Evolutionary conservation across 2,797 vertebrate genomes (phyloP).

Genomic region (Cottoperca gobio): DNA sequence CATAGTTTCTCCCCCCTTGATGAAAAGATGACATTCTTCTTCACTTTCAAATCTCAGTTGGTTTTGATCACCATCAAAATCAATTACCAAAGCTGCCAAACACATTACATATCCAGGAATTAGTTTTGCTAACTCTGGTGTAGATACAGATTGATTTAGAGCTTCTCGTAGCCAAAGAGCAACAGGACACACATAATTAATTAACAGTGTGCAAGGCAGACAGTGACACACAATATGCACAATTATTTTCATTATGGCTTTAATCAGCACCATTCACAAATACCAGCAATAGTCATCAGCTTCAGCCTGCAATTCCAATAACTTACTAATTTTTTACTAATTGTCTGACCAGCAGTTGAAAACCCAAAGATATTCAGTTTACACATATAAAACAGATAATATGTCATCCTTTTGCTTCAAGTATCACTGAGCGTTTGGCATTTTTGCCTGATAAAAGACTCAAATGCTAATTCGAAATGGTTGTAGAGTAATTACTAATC

Average conservation of each 20-base stretch:
- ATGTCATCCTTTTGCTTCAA: neutral
- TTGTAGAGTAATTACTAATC: neutral
- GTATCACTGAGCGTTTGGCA: neutral
- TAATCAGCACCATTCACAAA: neutral
- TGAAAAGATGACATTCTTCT: conserved; percentile 29
- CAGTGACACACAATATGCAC: neutral
- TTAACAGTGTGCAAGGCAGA: neutral
- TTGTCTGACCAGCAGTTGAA: neutral
- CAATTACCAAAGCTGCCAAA: conserved; percentile 7
- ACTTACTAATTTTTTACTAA: neutral
- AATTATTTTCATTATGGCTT: neutral
- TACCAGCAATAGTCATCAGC: neutral
- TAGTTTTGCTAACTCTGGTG: neutral
- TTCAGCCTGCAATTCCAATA: neutral
- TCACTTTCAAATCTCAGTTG: conserved; percentile 1
- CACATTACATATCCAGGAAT: conserved; percentile 10
- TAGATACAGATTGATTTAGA: neutral
- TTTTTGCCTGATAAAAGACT: neutral
- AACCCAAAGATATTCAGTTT: neutral
- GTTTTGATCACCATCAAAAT: conserved; percentile 13
- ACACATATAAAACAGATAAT: neutral
- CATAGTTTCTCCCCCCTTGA: conserved; percentile 7
- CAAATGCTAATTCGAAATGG: neutral
- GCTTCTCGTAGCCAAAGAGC: neutral
- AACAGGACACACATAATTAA: neutral